phyloP scores from a whole-genome alignment of 2,888 invertebrate species.

The Apamea epomidion region DNA sequence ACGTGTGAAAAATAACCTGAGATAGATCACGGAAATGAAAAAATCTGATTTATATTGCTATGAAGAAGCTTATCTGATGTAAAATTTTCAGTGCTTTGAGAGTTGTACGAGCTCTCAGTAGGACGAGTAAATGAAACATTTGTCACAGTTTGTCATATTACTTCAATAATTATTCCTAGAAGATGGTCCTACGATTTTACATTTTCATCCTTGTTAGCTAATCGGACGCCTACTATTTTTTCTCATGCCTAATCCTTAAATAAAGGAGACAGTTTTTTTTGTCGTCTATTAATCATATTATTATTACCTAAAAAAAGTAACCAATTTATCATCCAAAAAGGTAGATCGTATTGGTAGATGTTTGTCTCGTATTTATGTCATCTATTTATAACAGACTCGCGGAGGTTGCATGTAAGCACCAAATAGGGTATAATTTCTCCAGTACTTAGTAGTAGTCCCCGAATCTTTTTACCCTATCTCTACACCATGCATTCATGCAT shows the following conservation, averaged over 20 bases:
- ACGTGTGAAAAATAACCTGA: background rate
- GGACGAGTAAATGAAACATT: background rate
- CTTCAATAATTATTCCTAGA: too few relatives aligned
- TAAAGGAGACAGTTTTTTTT: too few relatives aligned
- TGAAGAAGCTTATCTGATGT: background rate
- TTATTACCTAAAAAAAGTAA: too few relatives aligned
- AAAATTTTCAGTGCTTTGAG: background rate
- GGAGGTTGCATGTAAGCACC: too few relatives aligned
- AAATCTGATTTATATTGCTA: background rate
- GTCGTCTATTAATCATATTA: too few relatives aligned
- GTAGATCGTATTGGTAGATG: too few relatives aligned
- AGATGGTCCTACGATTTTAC: background rate
- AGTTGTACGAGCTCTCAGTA: background rate
- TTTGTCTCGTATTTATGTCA: too few relatives aligned
- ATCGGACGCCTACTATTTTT: background rate
- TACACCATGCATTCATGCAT: conserved; percentile 3
- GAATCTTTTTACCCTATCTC: background rate
- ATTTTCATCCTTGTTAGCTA: background rate
- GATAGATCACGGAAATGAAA: background rate
- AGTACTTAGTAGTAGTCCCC: too few relatives aligned
- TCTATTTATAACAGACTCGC: too few relatives aligned
- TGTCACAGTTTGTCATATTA: background rate
- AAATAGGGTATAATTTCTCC: too few relatives aligned
- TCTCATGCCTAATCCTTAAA: too few relatives aligned
- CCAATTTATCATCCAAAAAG: too few relatives aligned